These are phyloP conservation scores for Blennius ocellaris DNA, from an alignment of 2,113 vertebrate species.

Conservation along the genomic window DNA sequence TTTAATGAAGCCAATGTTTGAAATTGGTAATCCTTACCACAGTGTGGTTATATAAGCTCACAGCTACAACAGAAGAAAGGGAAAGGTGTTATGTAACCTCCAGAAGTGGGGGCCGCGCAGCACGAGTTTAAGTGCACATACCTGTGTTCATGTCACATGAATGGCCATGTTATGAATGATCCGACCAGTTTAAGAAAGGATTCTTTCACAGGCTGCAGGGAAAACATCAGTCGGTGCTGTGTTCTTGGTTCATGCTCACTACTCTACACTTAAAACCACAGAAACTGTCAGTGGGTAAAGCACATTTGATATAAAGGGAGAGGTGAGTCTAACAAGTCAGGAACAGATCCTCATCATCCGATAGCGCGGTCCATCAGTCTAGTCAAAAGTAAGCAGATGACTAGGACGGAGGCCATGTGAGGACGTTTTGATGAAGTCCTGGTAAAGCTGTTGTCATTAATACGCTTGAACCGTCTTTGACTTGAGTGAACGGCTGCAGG, in stretches of 20 bases:
- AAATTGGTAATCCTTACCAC: constrained; percentile 24
- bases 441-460: constrained; percentile 48
- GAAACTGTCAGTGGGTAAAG: not conserved
- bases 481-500: constrained; percentile 60
- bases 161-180: constrained; percentile 55
- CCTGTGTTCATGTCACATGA: constrained; percentile 26
- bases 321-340: constrained; percentile 31
- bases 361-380: constrained; percentile 34
- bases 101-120: constrained; percentile 11
- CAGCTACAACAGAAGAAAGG: constrained; percentile 29
- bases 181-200: constrained; percentile 46
- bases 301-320: not conserved
- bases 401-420: constrained; percentile 21
- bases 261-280: constrained; percentile 28
- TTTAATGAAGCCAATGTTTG: constrained; percentile 42
- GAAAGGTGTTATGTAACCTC: constrained; percentile 41
- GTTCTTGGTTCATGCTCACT: constrained; percentile 13
- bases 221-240: constrained; percentile 34
- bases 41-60: constrained; percentile 44
- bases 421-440: constrained; percentile 45
- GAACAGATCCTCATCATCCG: not conserved
- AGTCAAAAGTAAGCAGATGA: not conserved
- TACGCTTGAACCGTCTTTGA: constrained; percentile 44
- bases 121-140: constrained; percentile 22
- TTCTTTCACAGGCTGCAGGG: constrained; percentile 30